phyloP scores from a whole-genome alignment of 2,113 vertebrate species.

The Atherinomorus stipes region DNA sequence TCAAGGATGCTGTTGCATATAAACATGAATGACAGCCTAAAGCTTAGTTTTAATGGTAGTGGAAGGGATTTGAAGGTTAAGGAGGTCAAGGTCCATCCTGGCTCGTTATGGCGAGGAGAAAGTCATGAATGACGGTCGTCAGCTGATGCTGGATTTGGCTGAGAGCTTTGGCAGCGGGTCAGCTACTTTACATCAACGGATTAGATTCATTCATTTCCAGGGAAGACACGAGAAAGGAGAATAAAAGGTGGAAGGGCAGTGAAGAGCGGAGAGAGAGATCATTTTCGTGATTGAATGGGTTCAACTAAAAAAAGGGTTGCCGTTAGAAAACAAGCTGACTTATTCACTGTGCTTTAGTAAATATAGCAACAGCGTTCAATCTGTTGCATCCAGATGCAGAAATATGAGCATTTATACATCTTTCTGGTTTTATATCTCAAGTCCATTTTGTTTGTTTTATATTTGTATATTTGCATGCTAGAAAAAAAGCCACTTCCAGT shows the following conservation, averaged over 20 bases:
- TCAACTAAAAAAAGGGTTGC: neutral
- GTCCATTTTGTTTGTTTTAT: too few species aligned
- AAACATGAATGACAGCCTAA: neutral
- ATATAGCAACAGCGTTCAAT: too few species aligned
- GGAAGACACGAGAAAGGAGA: neutral
- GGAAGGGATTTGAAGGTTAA: neutral
- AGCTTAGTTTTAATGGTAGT: neutral
- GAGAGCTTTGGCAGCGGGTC: slow-evolving; percentile 20
- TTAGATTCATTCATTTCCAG: slow-evolving; percentile 17
- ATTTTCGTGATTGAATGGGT: neutral
- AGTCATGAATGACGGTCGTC: slow-evolving; percentile 19
- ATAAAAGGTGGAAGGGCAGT: neutral
- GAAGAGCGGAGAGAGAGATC: neutral
- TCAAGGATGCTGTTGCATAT: neutral
- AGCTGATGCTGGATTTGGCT: slow-evolving; percentile 10
- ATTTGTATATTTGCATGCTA: too few species aligned
- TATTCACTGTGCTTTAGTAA: neutral
- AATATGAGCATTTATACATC: neutral
- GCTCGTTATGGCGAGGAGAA: neutral
- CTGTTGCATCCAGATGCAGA: neutral
- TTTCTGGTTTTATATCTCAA: too few species aligned
- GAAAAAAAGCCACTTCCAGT: slow-evolving; percentile 6
- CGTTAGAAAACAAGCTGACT: neutral
- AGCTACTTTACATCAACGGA: slow-evolving; percentile 2
- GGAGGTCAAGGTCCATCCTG: neutral